phyloP scores from a whole-genome alignment of 2,888 invertebrate species.

The Phyllotreta striolata region DNA sequence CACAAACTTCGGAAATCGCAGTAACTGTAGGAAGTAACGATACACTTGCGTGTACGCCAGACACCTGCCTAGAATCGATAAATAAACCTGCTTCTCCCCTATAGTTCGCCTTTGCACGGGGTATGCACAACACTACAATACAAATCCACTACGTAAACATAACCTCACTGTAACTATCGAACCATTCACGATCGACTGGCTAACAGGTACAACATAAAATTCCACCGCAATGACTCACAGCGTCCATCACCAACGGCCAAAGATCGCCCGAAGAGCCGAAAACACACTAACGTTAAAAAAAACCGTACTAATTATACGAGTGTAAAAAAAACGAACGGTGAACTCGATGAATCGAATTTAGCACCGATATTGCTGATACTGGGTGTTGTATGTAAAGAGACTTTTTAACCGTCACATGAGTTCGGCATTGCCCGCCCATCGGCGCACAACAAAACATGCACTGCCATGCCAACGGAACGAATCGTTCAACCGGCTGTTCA shows the following conservation, averaged over 20 bases:
- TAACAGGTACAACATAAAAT: constrained; percentile 42
- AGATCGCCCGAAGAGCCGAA: constrained; percentile 27
- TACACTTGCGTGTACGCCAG: constrained; percentile 34
- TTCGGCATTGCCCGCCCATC: constrained; percentile 39
- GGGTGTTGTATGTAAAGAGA: no score
- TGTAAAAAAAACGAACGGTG: no score
- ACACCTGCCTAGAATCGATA: constrained; percentile 38
- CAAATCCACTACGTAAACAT: constrained; percentile 35
- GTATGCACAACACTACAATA: constrained; percentile 25
- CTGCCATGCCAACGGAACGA: constrained; percentile 37
- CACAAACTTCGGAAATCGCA: constrained; percentile 26
- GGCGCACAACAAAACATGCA: constrained; percentile 36
- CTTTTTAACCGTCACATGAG: constrained; percentile 29
- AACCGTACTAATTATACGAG: no score
- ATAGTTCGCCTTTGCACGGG: constrained; percentile 23
- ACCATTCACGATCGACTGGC: constrained; percentile 37
- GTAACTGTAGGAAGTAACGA: constrained; percentile 30
- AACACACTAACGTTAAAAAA: background rate
- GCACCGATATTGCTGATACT: no score
- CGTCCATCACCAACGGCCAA: constrained; percentile 34
- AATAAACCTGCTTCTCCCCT: constrained; percentile 23
- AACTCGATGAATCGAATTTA: no score
- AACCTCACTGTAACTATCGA: constrained; percentile 43
- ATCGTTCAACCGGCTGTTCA: constrained; percentile 31
- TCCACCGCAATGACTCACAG: constrained; percentile 45